Evolutionary conservation across 2,888 invertebrate genomes (phyloP), one percentile per base, ranked within the genome.

Genomic region (Himalopsyche kuldschensis): DNA sequence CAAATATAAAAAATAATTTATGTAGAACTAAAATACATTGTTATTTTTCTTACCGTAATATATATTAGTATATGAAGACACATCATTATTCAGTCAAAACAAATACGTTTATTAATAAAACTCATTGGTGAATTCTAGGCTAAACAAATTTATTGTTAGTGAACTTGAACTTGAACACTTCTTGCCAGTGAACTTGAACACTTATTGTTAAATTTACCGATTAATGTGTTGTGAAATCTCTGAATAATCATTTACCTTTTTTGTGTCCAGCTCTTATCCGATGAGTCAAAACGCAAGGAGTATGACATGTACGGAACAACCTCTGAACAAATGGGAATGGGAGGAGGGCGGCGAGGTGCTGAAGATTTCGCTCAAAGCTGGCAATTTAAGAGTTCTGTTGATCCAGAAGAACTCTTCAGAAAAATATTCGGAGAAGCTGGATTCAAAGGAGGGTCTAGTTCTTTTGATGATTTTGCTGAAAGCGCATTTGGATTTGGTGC

Each of bases 391-490:
- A 96, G 97, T 0, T 94, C 94, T 10, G 95, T 99, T 87, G 98
- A 99, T 90, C 98, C 99, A 0, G 99, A 99, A 88, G 99, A 99
- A 89, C 90, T 99, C 55, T 99, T 99, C 90, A 93, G 98, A 81
- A 97, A 97, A 90, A 99, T 99, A 88, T 99, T 99, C 90, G 94
- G 94, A 0, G 95, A 96, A 87, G 94, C 94, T 35, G 95, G 95
- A 46, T 96, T 96, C 88, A 94, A 94, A 81, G 92, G 92, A 86
- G 92, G 92, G 82, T 24, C 55, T 0, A 90, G 90, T 41, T 91
- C 93, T 35, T 96, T 95, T 88, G 95, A 95, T 86, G 97, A 98
- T 88, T 98, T 95, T 92, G 95, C 97, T 6, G 98, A 98, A 87
- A 96, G 96, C 4, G 93, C 93, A 87, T 98, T 95, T 93, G 98